A percentile compares a stretch with the other conserved stretches of the same genome.
These are phyloP conservation scores for Characodon lateralis DNA, from an alignment of 2,797 vertebrate species.

Conservation along the genomic window DNA sequence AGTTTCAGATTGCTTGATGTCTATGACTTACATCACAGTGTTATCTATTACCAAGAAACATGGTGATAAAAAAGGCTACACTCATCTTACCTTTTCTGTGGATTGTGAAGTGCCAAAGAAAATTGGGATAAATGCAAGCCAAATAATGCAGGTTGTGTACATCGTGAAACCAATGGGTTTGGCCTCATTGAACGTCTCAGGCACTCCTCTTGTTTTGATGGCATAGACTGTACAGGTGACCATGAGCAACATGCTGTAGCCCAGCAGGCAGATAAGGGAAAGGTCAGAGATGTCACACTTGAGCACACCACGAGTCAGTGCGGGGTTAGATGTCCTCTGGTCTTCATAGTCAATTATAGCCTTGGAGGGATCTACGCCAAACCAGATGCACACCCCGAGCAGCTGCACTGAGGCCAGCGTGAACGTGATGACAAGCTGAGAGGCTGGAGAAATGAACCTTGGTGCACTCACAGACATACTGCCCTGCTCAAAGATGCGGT, in stretches of 20 bases:
- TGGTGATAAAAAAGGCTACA: not conserved
- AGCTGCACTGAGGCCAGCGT: slow-evolving; percentile 96
- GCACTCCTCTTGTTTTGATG: slow-evolving; percentile 97
- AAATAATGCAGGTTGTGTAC: slow-evolving; percentile 99
- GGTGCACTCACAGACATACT: slow-evolving; percentile 93
- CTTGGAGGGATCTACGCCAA: slow-evolving; percentile 93
- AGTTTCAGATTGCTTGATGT: not conserved
- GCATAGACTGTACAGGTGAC: slow-evolving; percentile 98
- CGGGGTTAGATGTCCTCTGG: slow-evolving; percentile 94
- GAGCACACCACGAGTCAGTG: slow-evolving; percentile 90
- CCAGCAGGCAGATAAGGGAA: slow-evolving; percentile 96
- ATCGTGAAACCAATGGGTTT: slow-evolving; percentile 99
- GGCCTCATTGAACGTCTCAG: slow-evolving; percentile 99
- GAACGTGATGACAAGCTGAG: slow-evolving; percentile 96
- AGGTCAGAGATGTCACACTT: slow-evolving; percentile 99
- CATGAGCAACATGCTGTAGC: slow-evolving; percentile 99
- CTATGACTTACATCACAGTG: not conserved
- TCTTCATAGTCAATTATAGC: slow-evolving; percentile 97
- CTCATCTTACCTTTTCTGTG: slow-evolving; percentile 93
- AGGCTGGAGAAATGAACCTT: slow-evolving; percentile 94
- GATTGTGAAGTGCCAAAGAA: slow-evolving; percentile 99
- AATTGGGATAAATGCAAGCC: slow-evolving; percentile 99
- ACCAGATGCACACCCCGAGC: slow-evolving; percentile 96
- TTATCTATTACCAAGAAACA: slow-evolving; percentile 2
- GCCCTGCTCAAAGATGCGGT: slow-evolving; percentile 98